phyloP scores from a whole-genome alignment of 2,888 invertebrate genomes.

The Rhamnusium bicolor region DNA sequence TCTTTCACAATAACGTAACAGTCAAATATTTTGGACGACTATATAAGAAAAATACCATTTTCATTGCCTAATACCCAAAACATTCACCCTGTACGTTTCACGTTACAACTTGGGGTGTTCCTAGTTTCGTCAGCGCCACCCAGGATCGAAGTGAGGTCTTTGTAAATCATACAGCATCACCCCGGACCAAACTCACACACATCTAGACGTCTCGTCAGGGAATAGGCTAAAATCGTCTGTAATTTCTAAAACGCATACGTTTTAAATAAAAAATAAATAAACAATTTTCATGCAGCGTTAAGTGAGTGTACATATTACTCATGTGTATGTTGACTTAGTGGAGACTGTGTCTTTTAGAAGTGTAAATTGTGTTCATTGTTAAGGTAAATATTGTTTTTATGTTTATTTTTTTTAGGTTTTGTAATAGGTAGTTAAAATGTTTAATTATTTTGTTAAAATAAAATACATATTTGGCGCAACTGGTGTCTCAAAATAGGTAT shows the following conservation, averaged over 20 bases:
- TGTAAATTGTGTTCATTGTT: not conserved
- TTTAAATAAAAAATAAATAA: not conserved
- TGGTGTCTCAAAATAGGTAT: not conserved
- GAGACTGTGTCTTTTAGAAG: conserved; percentile 1
- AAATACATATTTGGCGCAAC: not conserved
- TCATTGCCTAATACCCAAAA: too few species aligned
- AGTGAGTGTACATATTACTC: not conserved
- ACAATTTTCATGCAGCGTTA: not conserved
- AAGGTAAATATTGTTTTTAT: conserved; percentile 5
- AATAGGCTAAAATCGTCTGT: not conserved
- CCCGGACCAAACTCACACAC: conserved; percentile 24
- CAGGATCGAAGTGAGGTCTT: conserved; percentile 45
- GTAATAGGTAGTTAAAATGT: not conserved
- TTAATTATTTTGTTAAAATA: not conserved
- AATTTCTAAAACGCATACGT: not conserved
- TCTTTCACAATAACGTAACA: too few species aligned
- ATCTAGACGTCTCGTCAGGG: conserved; percentile 14
- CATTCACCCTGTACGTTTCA: conserved; percentile 13
- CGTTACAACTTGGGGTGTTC: conserved; percentile 31
- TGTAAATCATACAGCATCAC: conserved; percentile 38
- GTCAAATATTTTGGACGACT: too few species aligned
- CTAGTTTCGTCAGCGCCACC: conserved; percentile 39
- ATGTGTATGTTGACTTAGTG: not conserved
- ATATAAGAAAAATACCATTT: too few species aligned
- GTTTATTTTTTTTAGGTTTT: not conserved